A percentile compares a stretch with the other conserved stretches of the same genome.
phyloP scores from a whole-genome alignment of 2,113 vertebrate genomes.

The Chionodraco myersi region DNA sequence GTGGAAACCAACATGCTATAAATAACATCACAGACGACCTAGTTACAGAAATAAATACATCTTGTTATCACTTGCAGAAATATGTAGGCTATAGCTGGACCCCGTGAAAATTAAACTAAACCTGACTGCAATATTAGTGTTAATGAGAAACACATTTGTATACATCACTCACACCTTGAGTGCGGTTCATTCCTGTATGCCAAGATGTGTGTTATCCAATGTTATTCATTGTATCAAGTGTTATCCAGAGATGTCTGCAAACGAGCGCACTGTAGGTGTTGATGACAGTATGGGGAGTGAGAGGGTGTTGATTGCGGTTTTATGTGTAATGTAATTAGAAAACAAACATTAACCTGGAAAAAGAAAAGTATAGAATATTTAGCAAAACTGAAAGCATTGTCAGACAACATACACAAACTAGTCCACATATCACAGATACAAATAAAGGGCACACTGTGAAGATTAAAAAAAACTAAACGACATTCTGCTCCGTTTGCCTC shows the following conservation, averaged over 20 bases:
- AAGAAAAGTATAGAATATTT: neutral
- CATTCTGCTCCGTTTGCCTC: conserved; percentile 43
- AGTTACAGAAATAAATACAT: conserved; percentile 48
- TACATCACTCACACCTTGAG: neutral
- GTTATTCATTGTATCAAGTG: neutral
- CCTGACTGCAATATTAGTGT: neutral
- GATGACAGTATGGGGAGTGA: neutral
- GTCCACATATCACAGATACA: neutral
- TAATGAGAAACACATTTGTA: neutral
- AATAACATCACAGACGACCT: conserved; percentile 51
- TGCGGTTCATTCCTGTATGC: neutral
- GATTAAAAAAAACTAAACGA: conserved; percentile 40
- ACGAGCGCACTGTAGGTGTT: neutral
- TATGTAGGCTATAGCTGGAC: conserved; percentile 28
- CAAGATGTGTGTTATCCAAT: neutral
- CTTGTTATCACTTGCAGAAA: conserved; percentile 21
- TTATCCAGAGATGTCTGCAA: neutral
- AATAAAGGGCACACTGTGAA: neutral
- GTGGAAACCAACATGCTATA: conserved; percentile 21
- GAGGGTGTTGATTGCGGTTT: neutral
- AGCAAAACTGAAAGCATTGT: neutral
- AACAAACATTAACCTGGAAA: conserved; percentile 7
- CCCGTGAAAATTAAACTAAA: neutral
- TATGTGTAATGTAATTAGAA: conserved; percentile 33
- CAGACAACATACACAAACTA: neutral